Evolutionary conservation across 2,888 invertebrate genomes (phyloP), one percentile per base, ranked within the genome.

Genomic region (Mimachlamys varia): DNA sequence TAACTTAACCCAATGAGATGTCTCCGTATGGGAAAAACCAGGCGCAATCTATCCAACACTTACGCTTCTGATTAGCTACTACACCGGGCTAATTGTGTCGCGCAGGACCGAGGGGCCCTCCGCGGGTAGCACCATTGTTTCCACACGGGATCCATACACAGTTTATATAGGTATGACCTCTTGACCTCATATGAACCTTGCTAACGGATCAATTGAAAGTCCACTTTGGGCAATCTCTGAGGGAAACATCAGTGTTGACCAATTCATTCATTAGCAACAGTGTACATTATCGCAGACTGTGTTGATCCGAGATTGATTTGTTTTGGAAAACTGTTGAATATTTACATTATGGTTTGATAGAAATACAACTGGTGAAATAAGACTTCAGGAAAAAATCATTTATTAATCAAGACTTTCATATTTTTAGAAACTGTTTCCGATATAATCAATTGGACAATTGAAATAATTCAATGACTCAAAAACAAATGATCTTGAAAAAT

Each of bases 1-100:
- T 76, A 76, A 76, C 76, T 76, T 76, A 76, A 76, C 76, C 76
- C 76, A 76, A 76, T 76, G 76, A 76, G 27, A 76, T 76, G 76
- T 76, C 33, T 76, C 76, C 76, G 76, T 76, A 76, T 76, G 76
- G 76, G 76, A 76, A 76, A 76, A 76, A 76, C 76, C 33, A 33
- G 76, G 76, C 76, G 15, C 76, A 76, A 76, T 76, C 76, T 76
- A 76, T 76, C 76, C 76, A 76, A 76, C 76, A 76, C 76, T 76
- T 76, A 76, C 76, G 76, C 76, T 76, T 76, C 76, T 76, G 76
- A 76, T 76, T 27, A 76, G 76, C 76, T 33, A 15, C 13, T 76
- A 76, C 76, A 76, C 33, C 4, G 33, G 33, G 76, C 76, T 76
- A 76, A 76, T 76, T 76, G 76, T 76, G 76, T 76, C 76, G 76